Evolutionary conservation across 64 coral and sea anemone species (phyloP), one percentile per base, ranked within the genome.

Genomic region (Montipora efflorescens): DNA sequence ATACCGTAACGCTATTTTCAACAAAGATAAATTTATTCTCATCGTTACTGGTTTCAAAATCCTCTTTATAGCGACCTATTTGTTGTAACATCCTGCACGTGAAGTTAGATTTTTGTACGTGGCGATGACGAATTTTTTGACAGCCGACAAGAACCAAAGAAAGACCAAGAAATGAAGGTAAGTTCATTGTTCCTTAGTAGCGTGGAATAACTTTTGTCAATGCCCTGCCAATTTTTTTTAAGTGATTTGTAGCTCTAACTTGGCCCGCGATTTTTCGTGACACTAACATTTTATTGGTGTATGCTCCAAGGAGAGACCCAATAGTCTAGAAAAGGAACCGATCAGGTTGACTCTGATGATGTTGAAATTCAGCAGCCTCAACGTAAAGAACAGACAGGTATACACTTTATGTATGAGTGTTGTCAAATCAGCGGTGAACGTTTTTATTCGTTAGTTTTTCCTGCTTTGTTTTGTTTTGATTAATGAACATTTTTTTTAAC

Each of bases 311-410:
- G 59, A 81, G 79, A 59, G 59, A 51, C 79, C 50, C 14, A 81
- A 81, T 52, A 59, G 79, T 81, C 79, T 7, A 23, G 71, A 21
- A n/a, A n/a, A 74, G n/a, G n/a, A 74, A 74, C n/a, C 71, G 25
- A 74, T 74, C 28, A 36, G 28, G 71, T 12, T 74, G 11, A 74
- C 71, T 20, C 21, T 20, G 71, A 28, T 28, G 25, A 74, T 25
- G 23, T 20, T 81, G 48, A 81, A 18, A 59, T 18, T 52, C 79
- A 6, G 19, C 79, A 81, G 50, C 59, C 53, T 81, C 51, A 81
- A 81, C 79, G 59, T 19, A 15, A 52, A 51, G 28, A 36, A 36
- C 28, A 36, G 28, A 49, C 79, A 21, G 53, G 79, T 81, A 43
- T 81, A 23, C 28, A 36, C 28, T 36, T 36, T 36, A 36, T 36